Percentiles rank a stretch among this genome's conserved stretches.
Evolutionary conservation across 2,797 vertebrate species (phyloP).

Genomic region (Apogon talboti): DNA sequence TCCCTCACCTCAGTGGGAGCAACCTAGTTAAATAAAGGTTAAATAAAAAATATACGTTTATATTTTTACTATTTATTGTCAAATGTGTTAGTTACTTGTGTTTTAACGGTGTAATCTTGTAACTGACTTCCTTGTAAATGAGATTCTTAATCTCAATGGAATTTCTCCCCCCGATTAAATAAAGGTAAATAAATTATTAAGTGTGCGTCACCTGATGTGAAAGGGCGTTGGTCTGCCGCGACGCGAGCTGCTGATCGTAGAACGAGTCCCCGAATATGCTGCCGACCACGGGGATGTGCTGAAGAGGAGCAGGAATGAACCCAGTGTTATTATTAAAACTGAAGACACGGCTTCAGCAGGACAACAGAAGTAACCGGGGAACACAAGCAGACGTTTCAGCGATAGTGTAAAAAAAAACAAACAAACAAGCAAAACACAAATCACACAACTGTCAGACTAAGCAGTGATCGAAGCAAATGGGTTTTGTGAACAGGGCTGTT

Average conservation of each 20-base stretch:
- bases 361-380: conserved; percentile 1
- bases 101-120: too few relatives aligned
- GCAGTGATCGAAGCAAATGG: conserved; percentile 61
- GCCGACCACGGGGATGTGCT: conserved; percentile 95
- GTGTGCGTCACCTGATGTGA: conserved; percentile 94
- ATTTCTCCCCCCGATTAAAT: too few relatives aligned
- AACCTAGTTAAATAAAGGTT: too few relatives aligned
- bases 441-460: conserved; percentile 44
- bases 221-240: conserved; percentile 96
- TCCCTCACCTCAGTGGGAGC: too few relatives aligned
- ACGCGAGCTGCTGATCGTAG: conserved; percentile 97
- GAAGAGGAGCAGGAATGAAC: conserved; percentile 61
- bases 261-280: conserved; percentile 97
- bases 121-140: too few relatives aligned
- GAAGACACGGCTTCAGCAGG: not conserved
- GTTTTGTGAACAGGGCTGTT: conserved; percentile 46
- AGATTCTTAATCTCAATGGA: too few relatives aligned
- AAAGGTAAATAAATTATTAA: not conserved
- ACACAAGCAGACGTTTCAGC: conserved; percentile 54
- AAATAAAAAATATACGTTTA: too few relatives aligned
- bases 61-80: too few relatives aligned
- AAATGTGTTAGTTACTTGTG: too few relatives aligned
- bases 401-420: conserved; percentile 46
- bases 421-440: conserved; percentile 58
- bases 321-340: conserved; percentile 2